Evolutionary conservation across 1,140 invertebrate species (phyloP).

Genomic region (Drosophila insularis): DNA sequence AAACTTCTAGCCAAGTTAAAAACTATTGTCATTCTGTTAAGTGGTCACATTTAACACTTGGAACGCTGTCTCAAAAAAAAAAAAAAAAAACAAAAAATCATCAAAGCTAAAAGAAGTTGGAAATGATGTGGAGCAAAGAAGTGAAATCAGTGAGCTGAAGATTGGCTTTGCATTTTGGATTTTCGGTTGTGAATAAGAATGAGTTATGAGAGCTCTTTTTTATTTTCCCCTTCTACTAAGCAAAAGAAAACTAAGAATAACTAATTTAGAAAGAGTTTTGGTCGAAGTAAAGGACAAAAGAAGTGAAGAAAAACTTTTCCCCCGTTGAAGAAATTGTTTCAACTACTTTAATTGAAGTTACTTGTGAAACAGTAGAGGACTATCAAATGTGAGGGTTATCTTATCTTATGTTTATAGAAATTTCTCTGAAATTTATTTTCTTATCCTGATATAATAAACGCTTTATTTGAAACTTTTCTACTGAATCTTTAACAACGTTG

Average conservation of each 20-base stretch:
- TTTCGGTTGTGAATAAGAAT: slow-evolving; percentile 1
- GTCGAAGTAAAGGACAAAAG: background rate
- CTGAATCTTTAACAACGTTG: too few relatives aligned
- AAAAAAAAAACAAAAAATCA: too few relatives aligned
- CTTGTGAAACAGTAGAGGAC: background rate
- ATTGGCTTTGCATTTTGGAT: slow-evolving; percentile 5
- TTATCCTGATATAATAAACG: too few relatives aligned
- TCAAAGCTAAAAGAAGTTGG: background rate
- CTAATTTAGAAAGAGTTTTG: slow-evolving; percentile 3
- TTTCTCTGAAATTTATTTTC: too few relatives aligned
- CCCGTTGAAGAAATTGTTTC: background rate
- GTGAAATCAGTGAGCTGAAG: background rate
- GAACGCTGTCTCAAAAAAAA: slow-evolving; percentile 50
- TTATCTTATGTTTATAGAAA: too few relatives aligned
- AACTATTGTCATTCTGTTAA: slow-evolving; percentile 81
- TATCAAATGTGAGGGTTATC: background rate
- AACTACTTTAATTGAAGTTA: slow-evolving; percentile 5
- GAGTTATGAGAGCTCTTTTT: background rate
- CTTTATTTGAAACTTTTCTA: too few relatives aligned
- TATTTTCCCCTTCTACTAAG: background rate
- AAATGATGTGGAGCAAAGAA: background rate
- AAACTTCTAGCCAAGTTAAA: slow-evolving; percentile 81
- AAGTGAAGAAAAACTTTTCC: background rate
- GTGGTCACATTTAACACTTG: slow-evolving; percentile 81
- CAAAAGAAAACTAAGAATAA: slow-evolving; percentile 7